Conservation (phyloP, 1,140 invertebrate genomes). For the Lepidurus arcticus region DNA sequence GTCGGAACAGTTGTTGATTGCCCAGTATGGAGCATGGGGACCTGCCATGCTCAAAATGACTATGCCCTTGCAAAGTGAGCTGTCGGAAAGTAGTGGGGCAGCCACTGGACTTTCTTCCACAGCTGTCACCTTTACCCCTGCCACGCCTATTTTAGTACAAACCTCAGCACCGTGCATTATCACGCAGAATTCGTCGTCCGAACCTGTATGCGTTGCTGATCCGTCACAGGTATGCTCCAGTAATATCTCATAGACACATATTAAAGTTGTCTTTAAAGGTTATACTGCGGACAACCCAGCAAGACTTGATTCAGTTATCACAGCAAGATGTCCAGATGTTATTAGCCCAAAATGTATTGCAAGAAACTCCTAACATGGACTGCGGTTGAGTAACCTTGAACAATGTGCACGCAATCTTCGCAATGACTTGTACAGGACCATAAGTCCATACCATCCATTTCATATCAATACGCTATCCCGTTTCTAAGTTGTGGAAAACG, state of each 20-base stretch:
- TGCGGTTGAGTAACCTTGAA: neutral
- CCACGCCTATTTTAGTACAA: conserved; percentile 28
- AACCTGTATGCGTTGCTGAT: neutral
- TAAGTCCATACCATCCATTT: no score
- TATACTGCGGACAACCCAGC: neutral
- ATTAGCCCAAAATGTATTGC: neutral
- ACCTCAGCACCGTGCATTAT: neutral
- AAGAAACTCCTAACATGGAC: neutral
- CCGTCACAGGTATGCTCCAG: neutral
- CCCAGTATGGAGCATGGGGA: conserved; percentile 56
- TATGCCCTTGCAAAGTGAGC: neutral
- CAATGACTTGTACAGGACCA: no score
- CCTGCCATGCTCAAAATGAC: conserved; percentile 29
- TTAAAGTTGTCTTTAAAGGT: neutral
- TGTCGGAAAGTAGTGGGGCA: neutral
- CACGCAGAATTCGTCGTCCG: neutral
- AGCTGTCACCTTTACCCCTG: conserved; percentile 29
- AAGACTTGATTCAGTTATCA: neutral
- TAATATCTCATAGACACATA: neutral
- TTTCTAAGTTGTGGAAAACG: neutral
- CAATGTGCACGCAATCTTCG: no score
- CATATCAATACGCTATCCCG: no score
- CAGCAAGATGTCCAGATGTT: neutral
- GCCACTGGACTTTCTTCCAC: neutral
- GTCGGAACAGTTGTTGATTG: conserved; percentile 76